Evolutionary conservation across 2,888 invertebrate species (phyloP), one percentile per base, ranked within the genome.

Genomic region (Acrobasis repandana): DNA sequence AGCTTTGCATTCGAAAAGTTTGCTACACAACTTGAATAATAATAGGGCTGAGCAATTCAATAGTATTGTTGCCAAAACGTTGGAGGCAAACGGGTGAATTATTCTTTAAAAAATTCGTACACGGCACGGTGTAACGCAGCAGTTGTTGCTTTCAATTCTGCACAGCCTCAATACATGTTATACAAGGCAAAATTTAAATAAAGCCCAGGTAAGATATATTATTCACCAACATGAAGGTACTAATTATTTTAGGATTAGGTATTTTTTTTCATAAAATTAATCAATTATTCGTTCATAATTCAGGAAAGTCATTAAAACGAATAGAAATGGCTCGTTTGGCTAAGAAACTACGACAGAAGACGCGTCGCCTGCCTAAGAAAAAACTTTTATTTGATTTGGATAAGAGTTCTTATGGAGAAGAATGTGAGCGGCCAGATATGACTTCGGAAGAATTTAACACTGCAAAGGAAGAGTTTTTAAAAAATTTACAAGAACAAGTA

Each of bases 61-160:
- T 48, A 16, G 16, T 15, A 15, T 48, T 8, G 48, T 48, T 9
- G 48, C 48, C 8, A 38, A 38, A 38, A 36, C 10, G 36, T 9
- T 36, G 36, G 36, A 10, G 36, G 36, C 36, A 36, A 36, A n/a
- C 8, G 65, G 0, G 61, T 68, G 0, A 65, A 66, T n/a, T 68
- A 63, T 65, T 68, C 66, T 0, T 46, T 67, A n/a, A 68, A 69
- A 58, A 57, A 65, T 16, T 67, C 68, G 11, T 69, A 68, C 34
- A 59, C 56, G n/a, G 56, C 63, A 38, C 33, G 65, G 15, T 66
- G 65, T 15, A 58, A 66, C 57, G 68, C 65, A 2, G 66, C 66
- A 50, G 65, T 66, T 1, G 63, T 64, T 20, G 56, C 61, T 0
- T 66, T 67, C 48, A 67, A 65, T 8, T 65, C 63, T 9, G 66